Base-by-base conservation (phyloP, 35 echinoderm and acorn worm genomes). In the Anneissia japonica region DNA sequence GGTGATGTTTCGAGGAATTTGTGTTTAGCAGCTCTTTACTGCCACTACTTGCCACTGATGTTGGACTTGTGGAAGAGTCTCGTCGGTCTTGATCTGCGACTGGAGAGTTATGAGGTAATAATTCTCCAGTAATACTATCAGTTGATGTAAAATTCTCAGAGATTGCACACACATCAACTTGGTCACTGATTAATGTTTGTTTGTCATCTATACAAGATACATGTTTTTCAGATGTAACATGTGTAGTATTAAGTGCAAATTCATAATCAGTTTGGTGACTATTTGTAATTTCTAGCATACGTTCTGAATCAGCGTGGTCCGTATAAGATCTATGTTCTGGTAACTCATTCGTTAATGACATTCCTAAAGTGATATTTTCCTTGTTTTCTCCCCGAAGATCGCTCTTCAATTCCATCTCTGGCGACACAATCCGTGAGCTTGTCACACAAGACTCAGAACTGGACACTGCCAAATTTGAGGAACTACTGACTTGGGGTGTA, bases 401-500 rank as follows among this genome's bases (percentile, higher is more conserved):
- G 21, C 51, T 64, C 51, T 64, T 64, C 26, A 64, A 16, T 64
- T 64, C 51, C 51, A 64, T 64, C 10, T 64, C 51, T 64, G 35
- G 35, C 23, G 79, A 81, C n/a, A 19, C 35, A 38, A 38, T 81
- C 35, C 35, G 35, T 81, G 89, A 86, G 26, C 46, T 51, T 56
- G 46, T 88, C 55, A 86, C 75, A 29, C 88, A 86, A 35, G 80
- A 82, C 35, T 75, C 79, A 39, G 80, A 82, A 38, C 82, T 82
- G 45, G 64, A 29, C 13, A 79, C 79, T 45, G 35, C 32, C 11
- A 33, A 41, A 28, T 36, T 83, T 35, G 75, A 32, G 34, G 34
- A 76, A 83, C 32, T 37, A 38, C 21, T 32, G 21, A 12, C 36
- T 21, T 35, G 35, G 38, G 79, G 36, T 0, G 37, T 38, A 0